These are phyloP conservation scores for Leptodactylus fuscus DNA, from an alignment of 2,113 vertebrate species.

Conservation along the genomic window DNA sequence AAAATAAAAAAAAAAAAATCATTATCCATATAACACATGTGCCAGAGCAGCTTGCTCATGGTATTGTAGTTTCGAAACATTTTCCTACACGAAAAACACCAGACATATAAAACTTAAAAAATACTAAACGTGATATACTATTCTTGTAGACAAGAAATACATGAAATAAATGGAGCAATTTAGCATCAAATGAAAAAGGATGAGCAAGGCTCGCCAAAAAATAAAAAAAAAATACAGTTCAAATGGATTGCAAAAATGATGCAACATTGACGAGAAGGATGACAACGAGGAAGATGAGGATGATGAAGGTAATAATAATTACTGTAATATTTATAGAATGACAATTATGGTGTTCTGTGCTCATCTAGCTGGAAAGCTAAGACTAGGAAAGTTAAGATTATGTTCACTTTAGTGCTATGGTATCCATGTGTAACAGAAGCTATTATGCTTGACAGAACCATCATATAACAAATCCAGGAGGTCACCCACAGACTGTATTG, in stretches of 20 bases:
- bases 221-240: not conserved
- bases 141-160: not conserved
- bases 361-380: too few species aligned
- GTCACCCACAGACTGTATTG: too few species aligned
- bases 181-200: not conserved
- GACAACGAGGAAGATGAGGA: not conserved
- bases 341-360: not conserved
- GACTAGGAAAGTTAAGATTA: too few species aligned
- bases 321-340: not conserved
- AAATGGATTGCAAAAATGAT: not conserved
- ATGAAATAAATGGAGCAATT: not conserved
- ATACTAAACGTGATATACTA: too few species aligned
- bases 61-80: not conserved
- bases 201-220: not conserved
- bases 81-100: not conserved
- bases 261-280: not conserved
- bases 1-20: not conserved
- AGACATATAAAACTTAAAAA: too few species aligned
- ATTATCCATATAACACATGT: conserved; percentile 6
- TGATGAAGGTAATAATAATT: not conserved
- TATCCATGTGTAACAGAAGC: not conserved
- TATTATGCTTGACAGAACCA: too few species aligned
- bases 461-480: too few species aligned
- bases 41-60: not conserved
- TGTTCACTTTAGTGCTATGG: not conserved